Base-by-base conservation (phyloP, 2,113 vertebrate genomes). In the Psilopogon haemacephalus region DNA sequence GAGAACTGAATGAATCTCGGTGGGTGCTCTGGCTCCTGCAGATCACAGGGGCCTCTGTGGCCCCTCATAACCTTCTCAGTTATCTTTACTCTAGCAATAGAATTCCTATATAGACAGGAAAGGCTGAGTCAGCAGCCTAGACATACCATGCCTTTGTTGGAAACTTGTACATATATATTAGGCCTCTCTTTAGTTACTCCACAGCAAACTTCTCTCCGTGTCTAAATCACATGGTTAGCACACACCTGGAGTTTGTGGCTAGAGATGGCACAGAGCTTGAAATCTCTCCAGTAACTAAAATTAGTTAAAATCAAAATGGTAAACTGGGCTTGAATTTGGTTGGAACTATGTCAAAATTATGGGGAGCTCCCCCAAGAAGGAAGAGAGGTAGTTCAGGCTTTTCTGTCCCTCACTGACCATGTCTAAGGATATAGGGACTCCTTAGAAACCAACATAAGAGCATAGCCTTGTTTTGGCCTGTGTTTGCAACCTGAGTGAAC, bases 91-190 rank as follows among this genome's bases (percentile, higher is more conserved):
- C 42, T 54, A 77, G 50, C 3, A 11, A 26, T 42, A 90, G 65
- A 85, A 79, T 86, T 86, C 28, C 38, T 58, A 1, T 52, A 33
- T 9, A 27, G 26, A 2, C 5, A 55, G 37, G 15, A 56, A 86
- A 69, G 65, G 54, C 87, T 97, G 96, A 97, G 80, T 96, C 96
- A 97, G 93, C 93, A 93, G 68, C 55, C 77, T 65, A 37, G 30
- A 55, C 50, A 72, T 60, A 7, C 60, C 52, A 74, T 35, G 33
- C 16, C 13, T 68, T 69, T 40, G 19, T 33, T 44, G 72, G 76
- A 87, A 84, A 72, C 32, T 8, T 68, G 68, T 6, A 80, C 48
- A 37, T 67, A 63, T 94, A 52, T 50, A 44, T 46, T 60, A 55
- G 37, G 38, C 8, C 32, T 48, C 1, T 0, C 1, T 55, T 56